Evolutionary conservation across 2,888 invertebrate genomes (phyloP).

Genomic region (Philereme vetulata): DNA sequence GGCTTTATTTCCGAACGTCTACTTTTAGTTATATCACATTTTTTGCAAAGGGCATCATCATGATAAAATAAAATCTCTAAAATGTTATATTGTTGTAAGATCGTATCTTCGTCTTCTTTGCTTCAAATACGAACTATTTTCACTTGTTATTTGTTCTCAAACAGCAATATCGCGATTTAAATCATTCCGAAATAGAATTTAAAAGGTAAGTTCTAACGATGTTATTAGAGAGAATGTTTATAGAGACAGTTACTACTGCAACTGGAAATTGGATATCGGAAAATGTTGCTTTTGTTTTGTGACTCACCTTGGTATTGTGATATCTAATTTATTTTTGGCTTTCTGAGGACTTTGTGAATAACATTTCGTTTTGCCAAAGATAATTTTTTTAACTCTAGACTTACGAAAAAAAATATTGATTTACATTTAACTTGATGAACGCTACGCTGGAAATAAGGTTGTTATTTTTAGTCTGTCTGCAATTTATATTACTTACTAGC

Average conservation of each 20-base stretch:
- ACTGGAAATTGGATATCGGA: constrained; percentile 30
- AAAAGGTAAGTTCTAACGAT: constrained; percentile 24
- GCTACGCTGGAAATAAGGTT: no score
- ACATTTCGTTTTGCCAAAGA: constrained; percentile 22
- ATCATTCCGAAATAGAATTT: constrained; percentile 21
- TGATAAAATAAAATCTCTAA: no score
- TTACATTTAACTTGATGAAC: no score
- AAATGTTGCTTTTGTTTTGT: constrained; percentile 25
- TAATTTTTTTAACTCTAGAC: no score
- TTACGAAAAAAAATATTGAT: no score
- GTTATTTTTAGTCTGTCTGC: no score
- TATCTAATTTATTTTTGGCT: constrained; percentile 30
- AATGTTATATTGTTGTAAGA: background rate
- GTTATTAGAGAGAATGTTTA: constrained; percentile 28
- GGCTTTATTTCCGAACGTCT: constrained; percentile 50
- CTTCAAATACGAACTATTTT: background rate
- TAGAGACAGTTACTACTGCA: constrained; percentile 27
- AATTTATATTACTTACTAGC: no score
- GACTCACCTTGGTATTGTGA: constrained; percentile 25
- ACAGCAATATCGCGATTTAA: constrained; percentile 4
- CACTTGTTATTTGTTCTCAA: background rate
- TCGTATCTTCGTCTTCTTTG: background rate
- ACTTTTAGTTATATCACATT: constrained; percentile 36
- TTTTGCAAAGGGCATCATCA: no score
- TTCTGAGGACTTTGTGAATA: constrained; percentile 18